Conservation (phyloP, 2,797 vertebrate species). For the Dryobates pubescens region DNA sequence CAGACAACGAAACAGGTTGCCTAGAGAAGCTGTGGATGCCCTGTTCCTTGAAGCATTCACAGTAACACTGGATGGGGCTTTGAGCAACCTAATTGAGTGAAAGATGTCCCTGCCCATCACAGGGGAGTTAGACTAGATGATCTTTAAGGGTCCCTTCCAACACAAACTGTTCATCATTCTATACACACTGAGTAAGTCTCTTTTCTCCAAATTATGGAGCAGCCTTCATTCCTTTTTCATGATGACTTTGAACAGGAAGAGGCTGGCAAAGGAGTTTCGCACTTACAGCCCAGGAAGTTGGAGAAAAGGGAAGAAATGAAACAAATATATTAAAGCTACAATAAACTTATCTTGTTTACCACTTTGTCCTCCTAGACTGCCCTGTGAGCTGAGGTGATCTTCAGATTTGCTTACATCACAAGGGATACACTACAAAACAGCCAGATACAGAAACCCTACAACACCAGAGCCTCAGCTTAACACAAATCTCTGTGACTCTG, state of each 20-base stretch:
- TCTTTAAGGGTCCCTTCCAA: too few relatives aligned
- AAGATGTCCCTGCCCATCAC: too few relatives aligned
- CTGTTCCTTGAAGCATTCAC: background rate
- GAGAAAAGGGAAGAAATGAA: background rate
- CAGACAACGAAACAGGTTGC: background rate
- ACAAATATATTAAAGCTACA: background rate
- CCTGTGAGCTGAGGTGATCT: background rate
- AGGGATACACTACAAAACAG: background rate
- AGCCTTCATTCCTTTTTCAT: background rate
- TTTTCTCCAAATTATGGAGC: background rate
- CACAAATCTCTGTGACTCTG: background rate
- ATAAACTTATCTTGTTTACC: background rate
- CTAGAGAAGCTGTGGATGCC: background rate
- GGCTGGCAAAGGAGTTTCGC: background rate
- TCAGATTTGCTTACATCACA: background rate
- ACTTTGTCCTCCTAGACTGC: background rate
- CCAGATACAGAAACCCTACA: background rate
- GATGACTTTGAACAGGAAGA: background rate
- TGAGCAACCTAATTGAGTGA: background rate
- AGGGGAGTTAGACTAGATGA: too few relatives aligned
- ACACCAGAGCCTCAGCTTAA: background rate
- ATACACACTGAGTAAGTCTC: background rate
- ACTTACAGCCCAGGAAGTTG: background rate
- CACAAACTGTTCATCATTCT: too few relatives aligned
- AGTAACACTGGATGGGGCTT: accelerated